phyloP scores from a whole-genome alignment of 1,140 invertebrate genomes.

The Bombus waltoni region DNA sequence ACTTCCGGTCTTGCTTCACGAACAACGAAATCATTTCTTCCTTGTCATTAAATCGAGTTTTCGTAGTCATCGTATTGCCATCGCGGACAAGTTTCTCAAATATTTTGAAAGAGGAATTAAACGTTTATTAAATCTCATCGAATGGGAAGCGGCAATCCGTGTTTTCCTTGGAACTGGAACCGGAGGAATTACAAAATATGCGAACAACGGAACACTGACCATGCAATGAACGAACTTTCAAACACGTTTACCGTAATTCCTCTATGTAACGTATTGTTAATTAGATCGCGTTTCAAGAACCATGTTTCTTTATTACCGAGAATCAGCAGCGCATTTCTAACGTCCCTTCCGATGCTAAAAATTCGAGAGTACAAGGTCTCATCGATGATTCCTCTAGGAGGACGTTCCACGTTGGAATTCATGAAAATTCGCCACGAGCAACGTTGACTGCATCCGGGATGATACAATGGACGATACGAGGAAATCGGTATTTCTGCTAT shows the following conservation, averaged over 20 bases:
- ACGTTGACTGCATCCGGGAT: slow-evolving; percentile 1
- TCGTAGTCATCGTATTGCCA: too few species aligned
- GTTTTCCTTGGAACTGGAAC: too few species aligned
- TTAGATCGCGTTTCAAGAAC: neutral
- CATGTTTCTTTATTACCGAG: neutral
- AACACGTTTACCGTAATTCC: slow-evolving; percentile 28
- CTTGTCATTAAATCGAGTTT: too few species aligned
- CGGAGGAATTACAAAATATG: neutral
- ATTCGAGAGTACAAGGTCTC: neutral
- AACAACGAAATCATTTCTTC: slow-evolving; percentile 18
- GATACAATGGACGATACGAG: slow-evolving; percentile 3
- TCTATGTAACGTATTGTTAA: slow-evolving; percentile 10
- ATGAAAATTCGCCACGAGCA: neutral
- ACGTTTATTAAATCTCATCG: neutral
- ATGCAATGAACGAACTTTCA: slow-evolving; percentile 21
- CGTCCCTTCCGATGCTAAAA: too few species aligned
- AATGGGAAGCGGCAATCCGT: neutral
- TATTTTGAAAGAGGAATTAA: neutral
- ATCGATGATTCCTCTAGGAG: neutral
- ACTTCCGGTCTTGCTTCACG: slow-evolving; percentile 61
- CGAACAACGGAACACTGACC: neutral
- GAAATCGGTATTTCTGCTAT: neutral
- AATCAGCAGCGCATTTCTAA: neutral
- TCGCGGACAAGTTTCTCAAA: neutral
- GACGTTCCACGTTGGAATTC: neutral